These are phyloP conservation scores for Malacosoma neustria DNA, from an alignment of 2,888 invertebrate genomes.

Conservation along the genomic window DNA sequence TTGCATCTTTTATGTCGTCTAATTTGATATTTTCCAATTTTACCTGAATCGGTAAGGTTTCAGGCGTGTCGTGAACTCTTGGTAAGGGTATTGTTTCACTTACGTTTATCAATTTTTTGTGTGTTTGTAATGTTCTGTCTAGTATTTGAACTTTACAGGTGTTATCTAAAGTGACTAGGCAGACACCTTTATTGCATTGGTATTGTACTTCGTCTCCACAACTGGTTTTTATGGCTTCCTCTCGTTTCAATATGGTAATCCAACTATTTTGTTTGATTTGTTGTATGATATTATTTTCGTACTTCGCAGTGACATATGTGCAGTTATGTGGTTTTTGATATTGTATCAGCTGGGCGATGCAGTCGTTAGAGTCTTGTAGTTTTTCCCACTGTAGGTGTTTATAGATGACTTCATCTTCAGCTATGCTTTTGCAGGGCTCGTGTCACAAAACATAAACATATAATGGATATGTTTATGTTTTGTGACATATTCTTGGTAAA, in stretches of 20 bases:
- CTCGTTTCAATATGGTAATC: slow-evolving; percentile 16
- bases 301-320: slow-evolving; percentile 10
- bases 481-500: slow-evolving; percentile 80
- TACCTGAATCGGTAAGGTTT: slow-evolving; percentile 6
- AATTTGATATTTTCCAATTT: slow-evolving; percentile 6
- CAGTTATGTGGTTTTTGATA: slow-evolving; percentile 18
- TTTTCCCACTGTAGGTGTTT: slow-evolving; percentile 18
- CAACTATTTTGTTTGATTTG: slow-evolving; percentile 21
- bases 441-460: slow-evolving; percentile 18
- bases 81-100: slow-evolving; percentile 15
- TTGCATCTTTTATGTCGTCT: too few species aligned
- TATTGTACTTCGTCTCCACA: slow-evolving; percentile 17
- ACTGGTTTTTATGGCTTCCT: slow-evolving; percentile 17
- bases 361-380: slow-evolving; percentile 12
- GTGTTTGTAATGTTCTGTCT: slow-evolving; percentile 10
- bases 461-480: slow-evolving; percentile 70
- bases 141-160: slow-evolving; percentile 12
- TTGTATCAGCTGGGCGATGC: slow-evolving; percentile 17
- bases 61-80: slow-evolving; percentile 9
- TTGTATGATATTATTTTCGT: slow-evolving; percentile 13
- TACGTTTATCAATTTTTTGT: slow-evolving; percentile 10
- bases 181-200: slow-evolving; percentile 13
- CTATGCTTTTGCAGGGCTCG: slow-evolving; percentile 14
- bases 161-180: slow-evolving; percentile 13
- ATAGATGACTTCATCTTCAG: slow-evolving; percentile 13